Base-by-base conservation (phyloP, 2,888 invertebrate genomes). In the Podabrus alpinus region DNA sequence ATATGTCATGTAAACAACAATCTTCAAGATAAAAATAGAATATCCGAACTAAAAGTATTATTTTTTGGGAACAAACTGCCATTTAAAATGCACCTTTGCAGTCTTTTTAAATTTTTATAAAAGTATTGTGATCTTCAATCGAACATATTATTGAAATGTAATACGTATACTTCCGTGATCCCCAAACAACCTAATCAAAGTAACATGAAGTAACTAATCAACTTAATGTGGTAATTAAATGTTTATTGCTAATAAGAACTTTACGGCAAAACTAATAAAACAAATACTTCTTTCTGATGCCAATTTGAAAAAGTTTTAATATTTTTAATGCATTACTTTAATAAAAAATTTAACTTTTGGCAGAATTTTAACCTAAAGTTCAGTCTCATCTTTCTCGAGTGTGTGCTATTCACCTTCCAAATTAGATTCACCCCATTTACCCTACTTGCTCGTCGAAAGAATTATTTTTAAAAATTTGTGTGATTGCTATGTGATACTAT, bases 1-100 rank as follows among this genome's bases (percentile, higher is more conserved):
- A 64, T 21, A 64, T 64, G 62, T 64, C 62, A 64, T 64, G 62
- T 64, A 15, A 64, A 64, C 62, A 64, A 64, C 62, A 19, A 64
- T 64, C 62, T 64, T 64, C 21, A 13, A 17, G 21, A 45, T 45
- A n/a, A 45, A 25, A 45, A 45, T 45, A 45, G 11, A 45, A 45
- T n/a, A 45, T n/a, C n/a, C 2, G 45, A 45, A 45, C 45, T 45
- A n/a, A 45, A 45, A 45, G 45, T 45, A 45, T n/a, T n/a, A 45
- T 45, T 4, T 45, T 13, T n/a, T n/a, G n/a, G n/a, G n/a, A n/a
- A n/a, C n/a, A n/a, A n/a, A n/a, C n/a, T n/a, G n/a, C n/a, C n/a
- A n/a, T n/a, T n/a, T n/a, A n/a, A n/a, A n/a, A n/a, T n/a, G n/a
- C n/a, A n/a, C n/a, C n/a, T n/a, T n/a, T n/a, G n/a, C n/a, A n/a